phyloP scores from a whole-genome alignment of 2,113 vertebrate genomes.

The Sporophila hypoxantha region DNA sequence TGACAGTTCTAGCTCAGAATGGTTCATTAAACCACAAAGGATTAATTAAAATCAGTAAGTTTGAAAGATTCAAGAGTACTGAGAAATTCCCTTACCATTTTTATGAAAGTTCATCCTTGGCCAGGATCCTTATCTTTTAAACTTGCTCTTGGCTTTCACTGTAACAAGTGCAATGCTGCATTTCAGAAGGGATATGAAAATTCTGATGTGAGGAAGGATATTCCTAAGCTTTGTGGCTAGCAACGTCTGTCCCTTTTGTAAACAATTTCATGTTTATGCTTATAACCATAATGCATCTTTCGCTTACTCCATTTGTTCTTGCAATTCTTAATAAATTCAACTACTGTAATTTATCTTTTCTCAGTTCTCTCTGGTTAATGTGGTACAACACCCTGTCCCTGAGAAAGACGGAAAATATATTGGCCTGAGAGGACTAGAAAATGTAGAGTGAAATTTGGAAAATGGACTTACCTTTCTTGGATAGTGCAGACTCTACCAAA shows the following conservation, averaged over 20 bases:
- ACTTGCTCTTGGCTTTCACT: not conserved
- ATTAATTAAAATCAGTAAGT: conserved; percentile 2
- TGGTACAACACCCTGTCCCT: not conserved
- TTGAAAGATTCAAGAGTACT: not conserved
- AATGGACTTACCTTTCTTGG: not conserved
- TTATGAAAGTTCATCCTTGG: not conserved
- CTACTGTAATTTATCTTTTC: not conserved
- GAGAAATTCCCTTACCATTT: not conserved
- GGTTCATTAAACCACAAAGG: not conserved
- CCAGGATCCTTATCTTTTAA: not conserved
- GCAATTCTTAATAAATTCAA: not conserved
- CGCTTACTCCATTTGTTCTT: not conserved
- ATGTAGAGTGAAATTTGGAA: not conserved
- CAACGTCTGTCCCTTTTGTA: not conserved
- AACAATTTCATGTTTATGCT: not conserved
- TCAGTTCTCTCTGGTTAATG: not conserved
- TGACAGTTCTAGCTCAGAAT: not conserved
- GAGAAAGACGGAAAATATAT: not conserved
- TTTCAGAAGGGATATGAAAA: not conserved
- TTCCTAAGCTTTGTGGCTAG: not conserved
- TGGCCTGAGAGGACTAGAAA: not conserved
- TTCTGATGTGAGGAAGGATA: not conserved
- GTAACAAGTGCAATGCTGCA: not conserved
- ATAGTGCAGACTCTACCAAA: not conserved
- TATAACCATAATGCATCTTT: not conserved